A percentile compares a stretch with the other conserved stretches of the same genome.
phyloP scores from a whole-genome alignment of 2,113 vertebrate genomes.

The Sardina pilchardus region DNA sequence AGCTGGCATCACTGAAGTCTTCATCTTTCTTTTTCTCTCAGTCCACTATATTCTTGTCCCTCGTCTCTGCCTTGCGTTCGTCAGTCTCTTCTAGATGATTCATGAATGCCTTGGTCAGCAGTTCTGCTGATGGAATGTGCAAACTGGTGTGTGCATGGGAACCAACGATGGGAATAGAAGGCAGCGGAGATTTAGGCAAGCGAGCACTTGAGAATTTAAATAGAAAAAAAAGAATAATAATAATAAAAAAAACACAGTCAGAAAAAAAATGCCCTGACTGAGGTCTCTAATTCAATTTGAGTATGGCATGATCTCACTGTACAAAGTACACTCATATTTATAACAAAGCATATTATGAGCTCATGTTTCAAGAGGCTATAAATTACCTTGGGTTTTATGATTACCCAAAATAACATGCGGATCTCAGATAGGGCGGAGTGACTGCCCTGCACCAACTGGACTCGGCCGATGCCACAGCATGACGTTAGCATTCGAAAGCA shows the following conservation, averaged over 20 bases:
- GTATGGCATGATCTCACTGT: conserved; percentile 70
- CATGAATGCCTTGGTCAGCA: not conserved
- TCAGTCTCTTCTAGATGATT: not conserved
- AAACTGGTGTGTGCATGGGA: not conserved
- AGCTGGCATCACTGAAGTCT: not conserved
- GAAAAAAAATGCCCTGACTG: conserved; percentile 60
- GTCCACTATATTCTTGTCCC: not conserved
- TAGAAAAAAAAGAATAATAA: not conserved
- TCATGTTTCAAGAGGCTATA: conserved; percentile 59
- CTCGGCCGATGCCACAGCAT: not conserved
- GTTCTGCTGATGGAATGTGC: not conserved
- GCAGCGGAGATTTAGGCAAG: not conserved
- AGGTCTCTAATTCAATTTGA: conserved; percentile 70
- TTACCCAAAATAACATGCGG: conserved; percentile 48
- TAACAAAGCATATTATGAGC: conserved; percentile 66
- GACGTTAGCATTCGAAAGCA: conserved; percentile 1
- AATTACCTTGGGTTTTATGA: conserved; percentile 54
- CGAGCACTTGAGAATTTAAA: not conserved
- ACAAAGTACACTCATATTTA: conserved; percentile 50
- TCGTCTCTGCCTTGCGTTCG: not conserved
- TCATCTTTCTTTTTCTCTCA: not conserved
- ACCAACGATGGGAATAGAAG: not conserved
- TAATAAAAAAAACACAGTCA: conserved; percentile 54
- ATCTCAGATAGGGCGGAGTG: conserved; percentile 39
- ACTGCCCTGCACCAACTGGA: not conserved